A percentile compares a stretch with the other conserved stretches of the same genome.
Evolutionary conservation across 2,888 invertebrate genomes (phyloP).

Genomic region (Orchesella flavescens): DNA sequence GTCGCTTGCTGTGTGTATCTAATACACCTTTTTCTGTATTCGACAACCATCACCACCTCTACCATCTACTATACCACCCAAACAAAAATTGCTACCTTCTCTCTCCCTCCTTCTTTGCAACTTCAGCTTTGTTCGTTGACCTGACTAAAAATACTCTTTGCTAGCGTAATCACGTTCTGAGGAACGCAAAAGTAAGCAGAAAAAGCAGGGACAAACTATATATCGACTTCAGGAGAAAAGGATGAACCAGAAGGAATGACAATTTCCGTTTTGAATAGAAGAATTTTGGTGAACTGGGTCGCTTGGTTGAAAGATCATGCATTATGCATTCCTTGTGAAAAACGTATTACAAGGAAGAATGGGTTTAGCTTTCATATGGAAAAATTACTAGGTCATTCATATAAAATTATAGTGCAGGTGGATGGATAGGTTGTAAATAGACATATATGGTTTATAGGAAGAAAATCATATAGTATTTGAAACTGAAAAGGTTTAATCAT

Average conservation of each 20-base stretch:
- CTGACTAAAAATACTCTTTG: background rate
- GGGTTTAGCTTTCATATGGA: too few species aligned
- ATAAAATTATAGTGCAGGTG: too few species aligned
- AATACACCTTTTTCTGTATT: background rate
- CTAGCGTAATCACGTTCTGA: background rate
- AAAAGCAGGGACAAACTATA: background rate
- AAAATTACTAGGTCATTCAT: too few species aligned
- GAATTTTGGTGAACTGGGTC: slow-evolving; percentile 6
- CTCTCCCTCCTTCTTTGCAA: background rate
- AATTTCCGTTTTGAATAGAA: background rate
- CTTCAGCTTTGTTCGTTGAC: background rate
- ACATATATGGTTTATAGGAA: too few species aligned
- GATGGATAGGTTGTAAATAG: too few species aligned
- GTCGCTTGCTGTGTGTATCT: background rate
- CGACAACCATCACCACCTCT: too few species aligned
- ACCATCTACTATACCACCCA: too few species aligned
- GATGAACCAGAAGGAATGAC: background rate
- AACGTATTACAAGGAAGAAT: too few species aligned
- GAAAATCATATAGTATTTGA: too few species aligned
- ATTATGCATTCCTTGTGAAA: too few species aligned
- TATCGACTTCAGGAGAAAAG: background rate
- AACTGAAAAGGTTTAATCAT: too few species aligned
- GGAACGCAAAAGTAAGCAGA: background rate
- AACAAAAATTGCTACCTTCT: too few species aligned
- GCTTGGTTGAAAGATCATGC: background rate